Conservation (phyloP, 2,888 invertebrate species). For the Cybosia mesomella region DNA sequence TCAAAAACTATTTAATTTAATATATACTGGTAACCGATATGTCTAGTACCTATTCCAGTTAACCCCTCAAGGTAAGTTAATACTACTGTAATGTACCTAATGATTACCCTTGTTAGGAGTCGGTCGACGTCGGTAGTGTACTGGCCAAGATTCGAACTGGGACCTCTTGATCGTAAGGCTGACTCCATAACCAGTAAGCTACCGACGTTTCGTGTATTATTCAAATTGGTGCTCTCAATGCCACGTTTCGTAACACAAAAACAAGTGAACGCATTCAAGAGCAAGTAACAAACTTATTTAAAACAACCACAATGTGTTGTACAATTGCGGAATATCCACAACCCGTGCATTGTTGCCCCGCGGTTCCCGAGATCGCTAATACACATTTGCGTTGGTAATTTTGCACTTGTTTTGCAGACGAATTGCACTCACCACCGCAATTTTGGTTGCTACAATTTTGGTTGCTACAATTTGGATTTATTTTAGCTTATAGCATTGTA, state of each 20-base stretch:
- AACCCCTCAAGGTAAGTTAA: too few species aligned
- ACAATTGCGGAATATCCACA: neutral
- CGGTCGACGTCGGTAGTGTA: too few species aligned
- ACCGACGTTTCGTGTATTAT: too few species aligned
- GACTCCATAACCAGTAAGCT: too few species aligned
- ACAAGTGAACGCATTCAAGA: neutral
- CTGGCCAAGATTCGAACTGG: too few species aligned
- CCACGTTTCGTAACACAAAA: neutral
- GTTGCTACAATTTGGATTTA: neutral
- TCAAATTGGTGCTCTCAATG: too few species aligned
- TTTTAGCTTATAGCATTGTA: conserved; percentile 1
- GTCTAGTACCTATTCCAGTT: too few species aligned
- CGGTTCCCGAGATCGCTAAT: conserved; percentile 14
- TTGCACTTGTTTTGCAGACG: conserved; percentile 14
- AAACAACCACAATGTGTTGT: conserved; percentile 3
- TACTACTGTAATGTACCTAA: too few species aligned
- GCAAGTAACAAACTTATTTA: neutral
- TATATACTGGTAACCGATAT: too few species aligned
- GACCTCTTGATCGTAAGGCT: too few species aligned
- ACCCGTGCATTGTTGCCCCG: conserved; percentile 2
- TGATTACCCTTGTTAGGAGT: too few species aligned
- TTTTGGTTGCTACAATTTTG: neutral
- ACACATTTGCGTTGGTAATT: conserved; percentile 23
- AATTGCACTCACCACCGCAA: conserved; percentile 4
- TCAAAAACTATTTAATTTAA: too few species aligned